Conservation (phyloP, 1,140 invertebrate genomes). For the Gonatopus flavifemur region DNA sequence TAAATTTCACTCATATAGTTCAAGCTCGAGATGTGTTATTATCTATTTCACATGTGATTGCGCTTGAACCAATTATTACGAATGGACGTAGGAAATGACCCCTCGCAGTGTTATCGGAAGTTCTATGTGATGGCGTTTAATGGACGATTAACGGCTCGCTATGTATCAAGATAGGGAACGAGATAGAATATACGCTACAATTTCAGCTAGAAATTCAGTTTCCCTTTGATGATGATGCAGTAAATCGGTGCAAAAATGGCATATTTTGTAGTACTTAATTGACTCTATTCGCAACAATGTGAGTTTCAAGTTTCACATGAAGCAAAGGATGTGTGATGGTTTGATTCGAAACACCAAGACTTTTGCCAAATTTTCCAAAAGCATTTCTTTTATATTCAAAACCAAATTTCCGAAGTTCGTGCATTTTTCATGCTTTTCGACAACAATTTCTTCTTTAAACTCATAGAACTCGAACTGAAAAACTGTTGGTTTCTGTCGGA, state of each 20-base stretch:
- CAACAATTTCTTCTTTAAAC: too few relatives aligned
- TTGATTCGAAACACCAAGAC: not conserved
- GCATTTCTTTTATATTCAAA: constrained; percentile 1
- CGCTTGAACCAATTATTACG: constrained; percentile 11
- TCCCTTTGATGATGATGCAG: not conserved
- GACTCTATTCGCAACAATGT: constrained; percentile 2
- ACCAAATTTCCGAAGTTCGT: constrained; percentile 2
- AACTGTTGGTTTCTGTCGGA: too few relatives aligned
- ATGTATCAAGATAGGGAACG: not conserved
- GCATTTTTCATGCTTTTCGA: constrained; percentile 28
- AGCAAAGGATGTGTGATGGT: not conserved
- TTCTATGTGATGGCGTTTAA: constrained; percentile 17
- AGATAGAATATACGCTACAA: not conserved
- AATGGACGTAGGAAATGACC: constrained; percentile 8
- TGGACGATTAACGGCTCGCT: constrained; percentile 8
- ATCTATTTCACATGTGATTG: constrained; percentile 1
- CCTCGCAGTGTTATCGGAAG: constrained; percentile 6
- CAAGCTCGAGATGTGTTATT: constrained; percentile 10
- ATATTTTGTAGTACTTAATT: not conserved
- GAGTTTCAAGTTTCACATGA: constrained; percentile 6
- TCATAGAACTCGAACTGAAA: too few relatives aligned
- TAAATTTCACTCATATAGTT: constrained; percentile 9
- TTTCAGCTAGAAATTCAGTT: not conserved
- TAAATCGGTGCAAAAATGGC: not conserved
- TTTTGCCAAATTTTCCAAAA: too few relatives aligned